Base-by-base conservation (phyloP, 2,113 vertebrate genomes). In the Chloroceryle aenea region DNA sequence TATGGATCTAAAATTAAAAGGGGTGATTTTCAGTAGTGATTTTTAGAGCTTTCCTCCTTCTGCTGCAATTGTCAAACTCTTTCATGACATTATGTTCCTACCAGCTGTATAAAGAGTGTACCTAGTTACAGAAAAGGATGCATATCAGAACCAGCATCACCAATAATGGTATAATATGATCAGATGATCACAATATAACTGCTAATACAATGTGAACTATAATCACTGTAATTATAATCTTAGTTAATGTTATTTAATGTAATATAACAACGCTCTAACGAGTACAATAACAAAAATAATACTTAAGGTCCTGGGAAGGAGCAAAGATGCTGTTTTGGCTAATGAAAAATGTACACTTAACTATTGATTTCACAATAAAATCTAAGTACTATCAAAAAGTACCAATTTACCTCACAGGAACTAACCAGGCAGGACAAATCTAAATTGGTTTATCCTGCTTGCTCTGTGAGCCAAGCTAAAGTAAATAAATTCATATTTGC, bases 331-430 rank as follows among this genome's bases (percentile, higher is more conserved):
- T 81, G n/a, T 29, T 86, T 58, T 74, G 59, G 63, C 26, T 93
- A 59, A 90, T 71, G 50, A 27, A 34, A 86, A 94, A 30, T 8
- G 56, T 13, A 38, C 11, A n/a, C 42, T 84, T 62, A 36, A 32
- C 45, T 93, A 78, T 47, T 86, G 83, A 88, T 93, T 93, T 93
- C 42, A 63, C 64, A 93, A 90, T 90, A 75, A 88, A 90, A 88
- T 67, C 78, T 40, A 82, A 91, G 64, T 14, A 26, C n/a, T 55
- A 18, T 53, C 55, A 69, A 91, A 87, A 13, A 78, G 42, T 71
- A 83, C 25, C 61, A 43, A 86, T 88, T 90, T 83, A 48, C 75
- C 40, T 92, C 64, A 12, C 59, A 64, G 40, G 38, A 74, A 42
- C 43, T 84, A 96, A 86, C 52, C 68, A 95, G 76, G 89, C 76